These are phyloP conservation scores for Drosophila helvetica DNA, from an alignment of 2,888 invertebrate species.

Conservation along the genomic window DNA sequence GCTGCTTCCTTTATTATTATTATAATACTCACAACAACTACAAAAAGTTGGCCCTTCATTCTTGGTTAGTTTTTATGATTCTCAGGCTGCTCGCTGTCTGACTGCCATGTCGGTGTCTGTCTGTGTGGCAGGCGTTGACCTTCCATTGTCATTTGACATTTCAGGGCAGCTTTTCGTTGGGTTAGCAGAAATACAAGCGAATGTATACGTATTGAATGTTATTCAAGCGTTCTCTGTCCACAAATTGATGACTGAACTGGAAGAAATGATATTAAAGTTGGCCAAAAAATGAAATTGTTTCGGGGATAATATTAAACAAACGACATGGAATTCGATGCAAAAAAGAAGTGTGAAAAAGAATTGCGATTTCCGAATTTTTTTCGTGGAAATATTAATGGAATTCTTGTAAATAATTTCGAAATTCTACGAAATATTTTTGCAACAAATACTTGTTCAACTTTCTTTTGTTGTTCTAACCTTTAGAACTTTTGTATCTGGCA, in stretches of 20 bases:
- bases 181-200: not conserved
- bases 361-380: not conserved
- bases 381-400: too few relatives aligned
- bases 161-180: conserved; percentile 37
- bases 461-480: not conserved
- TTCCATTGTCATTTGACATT: conserved; percentile 65
- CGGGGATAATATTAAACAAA: too few relatives aligned
- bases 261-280: not conserved
- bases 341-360: too few relatives aligned
- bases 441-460: not conserved
- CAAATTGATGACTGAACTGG: conserved; percentile 17
- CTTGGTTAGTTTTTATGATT: conserved; percentile 40
- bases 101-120: conserved; percentile 1
- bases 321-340: too few relatives aligned
- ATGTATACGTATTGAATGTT: conserved; percentile 34
- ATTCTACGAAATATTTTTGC: too few relatives aligned
- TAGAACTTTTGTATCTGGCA: not conserved
- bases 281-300: not conserved
- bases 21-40: conserved; percentile 32
- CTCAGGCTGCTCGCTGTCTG: not conserved
- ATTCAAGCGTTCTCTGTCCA: conserved; percentile 31
- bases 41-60: conserved; percentile 19
- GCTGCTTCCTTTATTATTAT: conserved; percentile 31
- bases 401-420: too few relatives aligned
- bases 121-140: conserved; percentile 54